Evolutionary conservation across 2,888 invertebrate genomes (phyloP).

Genomic region (Cosmorhoe ocellata): DNA sequence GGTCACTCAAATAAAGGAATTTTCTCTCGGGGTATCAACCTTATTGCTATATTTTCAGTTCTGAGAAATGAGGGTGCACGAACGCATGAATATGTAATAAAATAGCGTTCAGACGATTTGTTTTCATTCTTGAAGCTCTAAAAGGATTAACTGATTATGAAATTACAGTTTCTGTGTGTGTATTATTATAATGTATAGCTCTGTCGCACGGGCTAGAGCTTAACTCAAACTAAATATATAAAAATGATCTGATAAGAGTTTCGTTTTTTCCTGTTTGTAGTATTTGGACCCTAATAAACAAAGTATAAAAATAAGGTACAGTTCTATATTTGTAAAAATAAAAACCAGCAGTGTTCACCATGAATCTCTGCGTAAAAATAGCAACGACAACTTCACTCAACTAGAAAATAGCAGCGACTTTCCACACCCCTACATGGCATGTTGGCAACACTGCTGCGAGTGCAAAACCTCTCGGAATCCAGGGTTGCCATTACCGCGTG

Average conservation of each 20-base stretch:
- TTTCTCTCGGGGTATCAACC: constrained; percentile 8
- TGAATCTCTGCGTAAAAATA: constrained; percentile 7
- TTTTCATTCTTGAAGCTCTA: no score
- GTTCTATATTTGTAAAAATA: not conserved
- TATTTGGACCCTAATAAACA: no score
- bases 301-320: no score
- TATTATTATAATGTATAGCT: no score
- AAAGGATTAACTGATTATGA: no score
- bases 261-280: no score
- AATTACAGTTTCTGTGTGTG: no score
- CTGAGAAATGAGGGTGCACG: not conserved
- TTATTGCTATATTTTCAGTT: not conserved
- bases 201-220: no score
- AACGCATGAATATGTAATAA: not conserved
- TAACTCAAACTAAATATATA: no score
- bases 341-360: no score
- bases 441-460: constrained; percentile 25
- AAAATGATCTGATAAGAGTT: no score
- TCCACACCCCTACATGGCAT: constrained; percentile 21
- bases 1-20: constrained; percentile 19
- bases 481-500: constrained; percentile 46
- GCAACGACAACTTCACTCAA: constrained; percentile 1
- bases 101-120: no score
- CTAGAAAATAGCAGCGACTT: constrained; percentile 15
- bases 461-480: constrained; percentile 32